Conservation (phyloP, 2,113 vertebrate genomes). For the Triplophysa tibetana region DNA sequence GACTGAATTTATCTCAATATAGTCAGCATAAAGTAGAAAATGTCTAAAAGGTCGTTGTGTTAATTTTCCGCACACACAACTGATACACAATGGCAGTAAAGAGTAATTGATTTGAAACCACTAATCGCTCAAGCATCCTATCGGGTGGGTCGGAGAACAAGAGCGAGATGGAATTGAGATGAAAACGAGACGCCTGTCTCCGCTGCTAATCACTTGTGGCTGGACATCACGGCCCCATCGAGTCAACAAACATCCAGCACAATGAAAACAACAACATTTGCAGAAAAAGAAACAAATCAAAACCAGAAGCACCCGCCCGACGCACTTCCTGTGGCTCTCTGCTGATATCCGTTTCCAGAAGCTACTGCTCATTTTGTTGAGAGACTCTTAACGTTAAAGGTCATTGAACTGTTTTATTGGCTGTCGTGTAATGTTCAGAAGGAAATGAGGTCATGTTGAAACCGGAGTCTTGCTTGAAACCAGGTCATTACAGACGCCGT, state of each 20-base stretch:
- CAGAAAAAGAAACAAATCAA: slow-evolving; percentile 6
- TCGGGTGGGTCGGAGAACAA: background rate
- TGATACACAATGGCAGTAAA: background rate
- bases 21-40: too few relatives aligned
- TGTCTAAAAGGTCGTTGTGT: too few relatives aligned
- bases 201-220: slow-evolving; percentile 55
- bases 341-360: background rate
- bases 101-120: background rate
- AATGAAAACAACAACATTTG: slow-evolving; percentile 10
- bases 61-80: too few relatives aligned
- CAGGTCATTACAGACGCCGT: background rate
- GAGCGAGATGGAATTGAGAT: slow-evolving; percentile 1
- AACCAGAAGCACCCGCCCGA: background rate
- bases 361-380: background rate
- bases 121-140: slow-evolving; percentile 15
- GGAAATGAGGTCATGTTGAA: background rate
- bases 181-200: slow-evolving; percentile 46
- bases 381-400: slow-evolving; percentile 7
- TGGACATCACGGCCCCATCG: slow-evolving; percentile 42
- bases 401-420: background rate
- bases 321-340: background rate
- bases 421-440: background rate
- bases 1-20: too few relatives aligned
- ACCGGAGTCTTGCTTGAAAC: background rate
- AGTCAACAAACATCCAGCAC: slow-evolving; percentile 45